A percentile compares a stretch with the other conserved stretches of the same genome.
phyloP scores from a whole-genome alignment of 2,797 vertebrate species.

The Poeciliopsis turneri region DNA sequence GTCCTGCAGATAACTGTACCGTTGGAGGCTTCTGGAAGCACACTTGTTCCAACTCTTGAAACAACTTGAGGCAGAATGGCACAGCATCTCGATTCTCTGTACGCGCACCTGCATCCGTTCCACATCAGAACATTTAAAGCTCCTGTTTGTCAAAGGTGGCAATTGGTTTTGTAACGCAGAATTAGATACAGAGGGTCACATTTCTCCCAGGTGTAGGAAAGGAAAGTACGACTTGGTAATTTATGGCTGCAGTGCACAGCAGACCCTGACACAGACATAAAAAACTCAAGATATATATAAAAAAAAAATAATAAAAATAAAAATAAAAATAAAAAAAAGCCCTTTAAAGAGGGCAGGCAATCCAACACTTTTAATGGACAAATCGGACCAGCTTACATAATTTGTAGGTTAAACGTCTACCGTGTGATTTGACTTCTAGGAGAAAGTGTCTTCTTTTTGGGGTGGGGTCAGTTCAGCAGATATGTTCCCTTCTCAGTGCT shows the following conservation, averaged over 20 bases:
- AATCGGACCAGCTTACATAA: conserved; percentile 43
- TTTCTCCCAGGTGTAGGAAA: conserved; percentile 35
- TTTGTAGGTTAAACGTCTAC: conserved; percentile 55
- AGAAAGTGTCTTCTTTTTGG: conserved; percentile 26
- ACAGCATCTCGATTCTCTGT: conserved; percentile 35
- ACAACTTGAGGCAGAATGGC: conserved; percentile 35
- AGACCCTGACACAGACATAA: conserved; percentile 5
- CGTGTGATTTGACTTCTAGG: conserved; percentile 38
- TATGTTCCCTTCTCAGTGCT: conserved; percentile 19
- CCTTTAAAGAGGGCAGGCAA: conserved; percentile 40
- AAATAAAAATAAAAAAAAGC: not conserved
- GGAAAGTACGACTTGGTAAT: conserved; percentile 4
- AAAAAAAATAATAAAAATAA: not conserved
- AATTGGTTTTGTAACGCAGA: conserved; percentile 40
- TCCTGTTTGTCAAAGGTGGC: conserved; percentile 42
- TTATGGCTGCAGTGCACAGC: conserved; percentile 14
- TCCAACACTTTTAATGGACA: conserved; percentile 49
- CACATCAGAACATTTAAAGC: conserved; percentile 33
- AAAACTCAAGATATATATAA: not conserved
- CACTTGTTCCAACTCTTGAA: conserved; percentile 5
- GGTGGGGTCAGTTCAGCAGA: conserved; percentile 29
- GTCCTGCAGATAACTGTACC: conserved; percentile 23
- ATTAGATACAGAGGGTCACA: conserved; percentile 42
- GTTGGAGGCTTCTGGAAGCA: conserved; percentile 18
- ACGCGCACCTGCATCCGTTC: conserved; percentile 26